Evolutionary conservation across 2,113 vertebrate genomes (phyloP), one percentile per base, ranked within the genome.

Genomic region (Corythornis cristatus): DNA sequence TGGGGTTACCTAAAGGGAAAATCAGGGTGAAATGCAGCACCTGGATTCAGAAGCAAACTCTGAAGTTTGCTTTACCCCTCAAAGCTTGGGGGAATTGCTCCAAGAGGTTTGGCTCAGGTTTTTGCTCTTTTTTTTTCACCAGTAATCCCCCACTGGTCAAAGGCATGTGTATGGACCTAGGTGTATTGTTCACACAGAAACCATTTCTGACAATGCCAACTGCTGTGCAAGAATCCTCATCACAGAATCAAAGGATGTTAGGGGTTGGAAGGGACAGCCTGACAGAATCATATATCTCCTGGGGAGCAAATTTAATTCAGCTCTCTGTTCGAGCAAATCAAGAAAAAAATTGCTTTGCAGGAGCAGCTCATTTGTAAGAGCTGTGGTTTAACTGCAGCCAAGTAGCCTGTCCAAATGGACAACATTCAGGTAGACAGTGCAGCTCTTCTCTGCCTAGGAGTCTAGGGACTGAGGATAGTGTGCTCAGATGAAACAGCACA

Each of bases 381-480:
- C 33, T 83, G 22, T 22, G 19, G 45, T 84, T 75, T 86, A 46
- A 93, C 25, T 68, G 67, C 62, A 93, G 66, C 20, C 19, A 45
- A 80, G 46, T 21, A 46, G 50, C 12, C 35, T 67, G 21, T 53
- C 61, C 22, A 76, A 83, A 75, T 9, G 15, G 12, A 81, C 9
- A 7, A 33, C 40, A 12, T 28, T 75, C 40, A 67, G 51, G 29
- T 22, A 67, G 8, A 48, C 64, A n/a, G 40, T 8, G 2, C 37
- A 76, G 46, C 9, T 83, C 46, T 70, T 70, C 62, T 71, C 45
- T 65, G 65, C 50, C 33, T 33, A 8, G 0, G 1, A 74, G 28
- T 33, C 20, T 21, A 17, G 1, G 4, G 29, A 21, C 14, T 20
- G 57, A 89, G 62, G 43, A 31, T 6, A 56, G 33, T 0, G 0